Percentiles rank a stretch among this genome's conserved stretches.
phyloP scores from a whole-genome alignment of 2,888 invertebrate species.

The Scaptomyza parva region DNA sequence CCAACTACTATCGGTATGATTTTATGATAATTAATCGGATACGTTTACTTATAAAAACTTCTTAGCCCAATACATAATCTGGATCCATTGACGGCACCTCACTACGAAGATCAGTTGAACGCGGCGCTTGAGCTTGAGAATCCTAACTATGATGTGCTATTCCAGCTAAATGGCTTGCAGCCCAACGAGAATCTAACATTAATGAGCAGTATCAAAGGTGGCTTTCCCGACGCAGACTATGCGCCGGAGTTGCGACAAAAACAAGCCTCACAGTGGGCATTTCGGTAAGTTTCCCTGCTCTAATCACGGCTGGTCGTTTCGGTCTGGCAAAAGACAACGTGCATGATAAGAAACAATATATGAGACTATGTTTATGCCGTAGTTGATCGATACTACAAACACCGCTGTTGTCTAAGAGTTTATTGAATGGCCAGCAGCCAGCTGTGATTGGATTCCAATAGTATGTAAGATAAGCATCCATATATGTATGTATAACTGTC shows the following conservation, averaged over 20 bases:
- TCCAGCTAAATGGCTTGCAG: constrained; percentile 88
- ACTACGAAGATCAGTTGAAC: constrained; percentile 92
- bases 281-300: constrained; percentile 86
- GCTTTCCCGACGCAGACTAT: constrained; percentile 92
- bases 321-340: neutral
- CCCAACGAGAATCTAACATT: constrained; percentile 80
- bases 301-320: constrained; percentile 28
- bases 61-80: constrained; percentile 53
- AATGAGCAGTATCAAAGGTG: constrained; percentile 86
- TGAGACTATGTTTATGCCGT: neutral
- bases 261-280: constrained; percentile 97
- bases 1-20: constrained; percentile 93
- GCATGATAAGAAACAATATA: constrained; percentile 16
- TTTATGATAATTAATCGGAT: constrained; percentile 54
- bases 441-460: constrained; percentile 17
- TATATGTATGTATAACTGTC: constrained; percentile 35
- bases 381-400: no score
- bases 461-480: constrained; percentile 23
- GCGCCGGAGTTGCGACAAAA: constrained; percentile 93
- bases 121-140: constrained; percentile 94
- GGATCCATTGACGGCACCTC: constrained; percentile 84
- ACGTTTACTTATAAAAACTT: neutral
- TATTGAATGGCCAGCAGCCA: constrained; percentile 32
- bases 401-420: neutral
- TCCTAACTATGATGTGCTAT: constrained; percentile 93